Evolutionary conservation across 2,113 vertebrate genomes (phyloP), one percentile per base, ranked within the genome.

Genomic region (Cisticola juncidis): DNA sequence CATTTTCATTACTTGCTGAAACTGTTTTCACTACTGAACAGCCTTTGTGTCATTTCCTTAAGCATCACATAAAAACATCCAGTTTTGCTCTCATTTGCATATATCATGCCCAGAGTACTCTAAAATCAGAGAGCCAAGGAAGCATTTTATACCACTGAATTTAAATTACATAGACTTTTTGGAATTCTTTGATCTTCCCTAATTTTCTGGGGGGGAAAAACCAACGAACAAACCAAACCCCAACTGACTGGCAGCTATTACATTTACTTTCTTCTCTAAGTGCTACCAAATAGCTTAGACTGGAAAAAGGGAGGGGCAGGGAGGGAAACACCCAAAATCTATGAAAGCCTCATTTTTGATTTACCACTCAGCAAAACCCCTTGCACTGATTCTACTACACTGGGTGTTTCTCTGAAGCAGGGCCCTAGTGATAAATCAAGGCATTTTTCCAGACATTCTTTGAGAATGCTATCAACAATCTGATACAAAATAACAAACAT

Each of bases 371-470:
- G 92, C 86, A 83, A 92, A 90, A 56, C 74, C 50, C 64, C 65
- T 61, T 78, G 65, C 68, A 84, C n/a, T 60, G 51, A 88, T 71
- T 83, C 48, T 77, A 12, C 18, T 56, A 36, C 40, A 23, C 22
- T 51, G 79, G 31, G 64, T 56, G 85, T 83, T 93, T 80, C 66
- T 64, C 77, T 78, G 56, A 74, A 88, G 79, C 20, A 36, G 0
- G 57, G 25, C 21, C 29, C 51, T 56, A 40, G 50, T 77, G 74
- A 93, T 22, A 88, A 90, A 42, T 58, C 0, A 2, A 90, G 74
- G 74, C 79, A 80, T 74, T 91, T 66, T 90, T 70, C 74, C 81
- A 91, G 70, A 66, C 45, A 82, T 92, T 95, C 65, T 73, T 92
- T 50, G 50, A 60, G 68, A 95, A 92, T 86, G 88, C 79, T 70